Conservation (phyloP, 2,888 invertebrate genomes). For the Pheosia tremula region DNA sequence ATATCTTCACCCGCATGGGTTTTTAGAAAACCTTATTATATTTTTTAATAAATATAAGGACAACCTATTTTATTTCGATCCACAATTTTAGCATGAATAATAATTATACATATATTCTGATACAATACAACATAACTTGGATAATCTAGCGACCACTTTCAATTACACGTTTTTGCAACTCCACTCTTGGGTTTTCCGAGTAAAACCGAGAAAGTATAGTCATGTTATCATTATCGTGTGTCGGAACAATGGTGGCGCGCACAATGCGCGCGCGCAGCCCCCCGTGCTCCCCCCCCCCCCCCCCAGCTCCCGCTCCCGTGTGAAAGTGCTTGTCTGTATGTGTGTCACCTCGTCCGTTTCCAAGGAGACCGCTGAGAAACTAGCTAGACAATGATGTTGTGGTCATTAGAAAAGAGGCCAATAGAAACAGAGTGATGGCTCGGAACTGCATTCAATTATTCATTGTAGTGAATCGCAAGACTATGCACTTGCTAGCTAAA, state of each 20-base stretch:
- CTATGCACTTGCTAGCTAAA: no score
- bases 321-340: conserved; percentile 61
- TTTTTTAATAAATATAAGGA: no score
- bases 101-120: no score
- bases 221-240: conserved; percentile 47
- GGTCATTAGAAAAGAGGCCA: neutral
- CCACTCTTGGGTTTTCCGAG: conserved; percentile 41
- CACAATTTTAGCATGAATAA: no score
- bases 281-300: conserved; percentile 24
- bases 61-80: no score
- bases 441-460: neutral
- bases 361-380: conserved; percentile 37
- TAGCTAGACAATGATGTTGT: conserved; percentile 1
- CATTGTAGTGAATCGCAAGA: neutral
- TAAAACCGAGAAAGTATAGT: conserved; percentile 53
- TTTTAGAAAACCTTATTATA: no score
- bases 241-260: conserved; percentile 41
- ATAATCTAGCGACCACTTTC: conserved; percentile 11
- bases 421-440: neutral
- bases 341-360: conserved; percentile 43
- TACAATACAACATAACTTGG: neutral
- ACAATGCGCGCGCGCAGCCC: conserved; percentile 43
- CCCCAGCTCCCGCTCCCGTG: conserved; percentile 51
- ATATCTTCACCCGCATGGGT: no score
- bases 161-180: conserved; percentile 28